Conservation (phyloP, 1,140 invertebrate genomes). For the Magallana ariakensis region DNA sequence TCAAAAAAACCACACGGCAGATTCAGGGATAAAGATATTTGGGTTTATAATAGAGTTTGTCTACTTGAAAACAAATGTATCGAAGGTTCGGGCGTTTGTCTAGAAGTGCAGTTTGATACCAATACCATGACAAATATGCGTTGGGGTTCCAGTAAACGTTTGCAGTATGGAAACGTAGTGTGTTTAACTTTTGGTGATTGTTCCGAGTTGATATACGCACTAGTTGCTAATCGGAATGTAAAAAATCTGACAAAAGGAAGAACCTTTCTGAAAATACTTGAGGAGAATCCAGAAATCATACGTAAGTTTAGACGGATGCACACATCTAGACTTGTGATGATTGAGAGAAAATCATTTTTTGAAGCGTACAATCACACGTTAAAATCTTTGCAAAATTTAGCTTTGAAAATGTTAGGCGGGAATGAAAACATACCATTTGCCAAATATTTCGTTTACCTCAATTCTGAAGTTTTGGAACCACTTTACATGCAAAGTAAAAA, state of each 20-base stretch:
- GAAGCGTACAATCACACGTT: conserved; percentile 79
- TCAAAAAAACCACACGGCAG: background rate
- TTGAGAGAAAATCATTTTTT: conserved; percentile 80
- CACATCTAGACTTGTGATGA: conserved; percentile 65
- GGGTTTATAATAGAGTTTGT: conserved; percentile 53
- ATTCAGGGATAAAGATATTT: conserved; percentile 56
- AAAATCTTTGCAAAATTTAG: conserved; percentile 70
- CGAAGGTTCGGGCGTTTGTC: conserved; percentile 41
- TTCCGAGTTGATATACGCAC: conserved; percentile 84
- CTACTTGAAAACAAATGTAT: conserved; percentile 43
- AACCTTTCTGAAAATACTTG: conserved; percentile 74
- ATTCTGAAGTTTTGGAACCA: conserved; percentile 5
- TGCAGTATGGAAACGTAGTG: conserved; percentile 86
- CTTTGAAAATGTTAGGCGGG: conserved; percentile 42
- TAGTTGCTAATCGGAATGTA: conserved; percentile 82
- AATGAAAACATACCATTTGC: conserved; percentile 72
- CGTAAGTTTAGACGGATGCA: background rate
- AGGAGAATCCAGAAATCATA: background rate
- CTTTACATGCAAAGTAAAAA: background rate
- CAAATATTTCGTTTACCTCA: conserved; percentile 41
- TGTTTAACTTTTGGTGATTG: conserved; percentile 86
- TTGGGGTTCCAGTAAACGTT: conserved; percentile 80
- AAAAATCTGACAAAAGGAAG: conserved; percentile 49
- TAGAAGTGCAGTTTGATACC: conserved; percentile 62
- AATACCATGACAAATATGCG: conserved; percentile 57